Percentiles rank a stretch among this genome's conserved stretches.
Evolutionary conservation across 92 coral and sea anemone species (phyloP).

Genomic region (Zoanthus gigantus): DNA sequence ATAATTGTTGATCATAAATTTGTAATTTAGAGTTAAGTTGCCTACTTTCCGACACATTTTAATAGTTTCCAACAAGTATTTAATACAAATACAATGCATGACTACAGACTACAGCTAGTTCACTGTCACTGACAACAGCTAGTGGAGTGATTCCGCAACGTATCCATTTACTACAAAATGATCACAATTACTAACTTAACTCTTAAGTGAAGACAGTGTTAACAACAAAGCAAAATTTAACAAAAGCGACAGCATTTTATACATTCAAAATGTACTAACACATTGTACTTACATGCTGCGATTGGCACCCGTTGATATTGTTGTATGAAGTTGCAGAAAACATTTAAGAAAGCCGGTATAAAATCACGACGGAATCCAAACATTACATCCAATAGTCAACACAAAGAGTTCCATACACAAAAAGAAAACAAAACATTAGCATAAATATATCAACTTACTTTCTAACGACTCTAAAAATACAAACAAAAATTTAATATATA

Average conservation of each 20-base stretch:
- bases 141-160: neutral
- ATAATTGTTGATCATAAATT: too few species aligned
- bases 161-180: neutral
- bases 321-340: neutral
- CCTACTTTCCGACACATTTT: too few species aligned
- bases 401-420: neutral
- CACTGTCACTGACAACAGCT: neutral
- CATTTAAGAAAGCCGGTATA: neutral
- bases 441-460: neutral
- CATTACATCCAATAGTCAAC: neutral
- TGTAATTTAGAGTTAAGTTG: too few species aligned
- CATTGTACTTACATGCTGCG: conserved; percentile 28
- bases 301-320: neutral
- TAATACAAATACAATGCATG: neutral
- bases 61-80: neutral
- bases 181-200: neutral
- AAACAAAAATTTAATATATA: conserved; percentile 12
- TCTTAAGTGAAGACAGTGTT: neutral
- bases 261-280: neutral
- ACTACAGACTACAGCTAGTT: neutral
- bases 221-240: neutral
- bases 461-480: neutral
- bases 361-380: conserved; percentile 10
- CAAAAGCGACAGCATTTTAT: neutral
- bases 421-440: conserved; percentile 7